Evolutionary conservation across 2,113 vertebrate genomes (phyloP).

Genomic region (Heterotilapia buettikoferi): DNA sequence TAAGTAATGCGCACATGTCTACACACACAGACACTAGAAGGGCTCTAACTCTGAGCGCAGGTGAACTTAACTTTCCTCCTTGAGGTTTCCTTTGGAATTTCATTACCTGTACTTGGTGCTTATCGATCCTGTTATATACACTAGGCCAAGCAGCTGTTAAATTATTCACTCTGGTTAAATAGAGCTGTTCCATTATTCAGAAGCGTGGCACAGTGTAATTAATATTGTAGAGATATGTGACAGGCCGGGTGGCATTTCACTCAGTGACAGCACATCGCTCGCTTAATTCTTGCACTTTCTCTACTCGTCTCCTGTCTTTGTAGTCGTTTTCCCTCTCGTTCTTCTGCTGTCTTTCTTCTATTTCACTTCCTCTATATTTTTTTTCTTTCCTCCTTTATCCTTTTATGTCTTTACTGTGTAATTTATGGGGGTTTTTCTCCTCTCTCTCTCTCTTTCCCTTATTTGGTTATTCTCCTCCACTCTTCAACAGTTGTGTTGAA

Average conservation of each 20-base stretch:
- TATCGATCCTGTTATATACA: slow-evolving; percentile 77
- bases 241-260: slow-evolving; percentile 67
- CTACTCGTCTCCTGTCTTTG: not conserved
- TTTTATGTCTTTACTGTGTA: not conserved
- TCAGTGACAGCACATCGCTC: slow-evolving; percentile 46
- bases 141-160: slow-evolving; percentile 68
- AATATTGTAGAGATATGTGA: slow-evolving; percentile 79
- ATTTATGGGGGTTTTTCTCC: not conserved
- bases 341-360: not conserved
- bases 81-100: slow-evolving; percentile 64
- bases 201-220: slow-evolving; percentile 75
- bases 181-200: slow-evolving; percentile 78
- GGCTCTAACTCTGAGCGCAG: not conserved
- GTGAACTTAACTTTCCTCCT: slow-evolving; percentile 47
- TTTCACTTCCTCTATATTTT: not conserved
- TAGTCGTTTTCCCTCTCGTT: not conserved
- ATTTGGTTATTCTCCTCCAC: not conserved
- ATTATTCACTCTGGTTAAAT: slow-evolving; percentile 80
- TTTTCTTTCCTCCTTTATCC: not conserved
- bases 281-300: slow-evolving; percentile 22
- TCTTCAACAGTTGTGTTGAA: not conserved
- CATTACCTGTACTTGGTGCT: slow-evolving; percentile 66
- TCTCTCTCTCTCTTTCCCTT: not conserved
- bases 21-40: not conserved
- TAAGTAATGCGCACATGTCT: not conserved